Percentiles rank a stretch among this genome's conserved stretches.
Conservation (phyloP, 2,797 vertebrate species). For the Platyrinchus mystaceus region DNA sequence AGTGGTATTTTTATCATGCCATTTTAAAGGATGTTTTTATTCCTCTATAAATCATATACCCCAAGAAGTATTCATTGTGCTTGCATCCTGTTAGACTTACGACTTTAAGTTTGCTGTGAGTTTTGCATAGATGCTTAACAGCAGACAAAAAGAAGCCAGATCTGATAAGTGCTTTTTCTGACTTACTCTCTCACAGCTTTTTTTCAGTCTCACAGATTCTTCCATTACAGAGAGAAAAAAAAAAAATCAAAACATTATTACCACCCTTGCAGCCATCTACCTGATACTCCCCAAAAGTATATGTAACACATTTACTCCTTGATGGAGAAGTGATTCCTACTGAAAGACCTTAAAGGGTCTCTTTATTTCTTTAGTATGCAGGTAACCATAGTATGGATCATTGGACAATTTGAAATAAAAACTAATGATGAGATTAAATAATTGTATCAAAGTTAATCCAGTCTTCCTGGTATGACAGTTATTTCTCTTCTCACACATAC, state of each 20-base stretch:
- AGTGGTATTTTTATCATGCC: not conserved
- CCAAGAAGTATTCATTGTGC: not conserved
- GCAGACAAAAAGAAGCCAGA: not conserved
- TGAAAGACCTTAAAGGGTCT: not conserved
- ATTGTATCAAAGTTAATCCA: not conserved
- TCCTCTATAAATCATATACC: not conserved
- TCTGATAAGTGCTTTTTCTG: not conserved
- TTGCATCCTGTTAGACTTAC: not conserved
- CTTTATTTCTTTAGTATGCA: not conserved
- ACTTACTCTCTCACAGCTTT: not conserved
- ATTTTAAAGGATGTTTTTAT: not conserved
- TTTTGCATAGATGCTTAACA: not conserved
- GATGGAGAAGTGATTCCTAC: not conserved
- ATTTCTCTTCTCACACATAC: not conserved
- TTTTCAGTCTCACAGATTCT: not conserved
- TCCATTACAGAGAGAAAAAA: not conserved
- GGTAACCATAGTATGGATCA: not conserved
- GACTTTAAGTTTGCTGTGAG: not conserved
- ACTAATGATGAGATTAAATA: not conserved
- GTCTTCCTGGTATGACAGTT: not conserved
- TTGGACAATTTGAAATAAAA: not conserved
- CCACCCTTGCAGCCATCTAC: not conserved
- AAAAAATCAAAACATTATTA: not conserved
- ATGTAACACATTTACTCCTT: not conserved
- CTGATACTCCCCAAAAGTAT: not conserved